These are phyloP conservation scores for Pocillopora verrucosa DNA, from an alignment of 64 coral and sea anemone species.

Conservation along the genomic window DNA sequence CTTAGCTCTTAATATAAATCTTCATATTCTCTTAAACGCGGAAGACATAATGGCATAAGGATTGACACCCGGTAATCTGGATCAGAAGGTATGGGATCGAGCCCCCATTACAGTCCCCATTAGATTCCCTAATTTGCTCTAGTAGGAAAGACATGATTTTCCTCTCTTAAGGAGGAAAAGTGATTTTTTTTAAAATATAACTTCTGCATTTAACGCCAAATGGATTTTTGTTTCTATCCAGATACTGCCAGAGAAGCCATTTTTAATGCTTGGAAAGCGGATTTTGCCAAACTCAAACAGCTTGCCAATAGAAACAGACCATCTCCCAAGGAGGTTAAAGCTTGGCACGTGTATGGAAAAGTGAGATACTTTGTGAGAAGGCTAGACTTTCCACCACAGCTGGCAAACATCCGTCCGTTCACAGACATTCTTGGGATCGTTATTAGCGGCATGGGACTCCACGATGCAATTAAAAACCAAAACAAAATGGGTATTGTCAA, in stretches of 20 bases:
- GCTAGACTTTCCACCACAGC: constrained; percentile 15
- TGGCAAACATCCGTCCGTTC: constrained; percentile 34
- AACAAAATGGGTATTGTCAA: constrained; percentile 71
- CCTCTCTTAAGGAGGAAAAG: no score
- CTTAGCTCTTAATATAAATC: no score
- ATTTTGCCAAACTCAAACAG: not conserved
- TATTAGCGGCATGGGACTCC: constrained; percentile 44
- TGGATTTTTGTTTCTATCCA: not conserved
- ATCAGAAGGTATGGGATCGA: no score
- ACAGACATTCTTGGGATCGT: constrained; percentile 65
- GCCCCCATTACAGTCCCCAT: no score
- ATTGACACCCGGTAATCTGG: no score
- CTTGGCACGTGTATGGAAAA: constrained; percentile 12
- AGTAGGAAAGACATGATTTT: no score
- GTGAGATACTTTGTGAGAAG: constrained; percentile 33
- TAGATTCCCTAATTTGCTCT: no score
- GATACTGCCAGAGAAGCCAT: not conserved
- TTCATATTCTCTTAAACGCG: no score
- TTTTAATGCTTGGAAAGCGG: constrained; percentile 16
- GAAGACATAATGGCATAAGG: no score
- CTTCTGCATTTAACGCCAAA: not conserved
- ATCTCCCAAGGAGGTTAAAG: constrained; percentile 1
- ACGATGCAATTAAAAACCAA: constrained; percentile 50
- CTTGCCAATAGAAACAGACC: constrained; percentile 7
- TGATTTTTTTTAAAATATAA: not conserved